Conservation (phyloP, 2,797 vertebrate genomes). For the Leucoraja ocellata region DNA sequence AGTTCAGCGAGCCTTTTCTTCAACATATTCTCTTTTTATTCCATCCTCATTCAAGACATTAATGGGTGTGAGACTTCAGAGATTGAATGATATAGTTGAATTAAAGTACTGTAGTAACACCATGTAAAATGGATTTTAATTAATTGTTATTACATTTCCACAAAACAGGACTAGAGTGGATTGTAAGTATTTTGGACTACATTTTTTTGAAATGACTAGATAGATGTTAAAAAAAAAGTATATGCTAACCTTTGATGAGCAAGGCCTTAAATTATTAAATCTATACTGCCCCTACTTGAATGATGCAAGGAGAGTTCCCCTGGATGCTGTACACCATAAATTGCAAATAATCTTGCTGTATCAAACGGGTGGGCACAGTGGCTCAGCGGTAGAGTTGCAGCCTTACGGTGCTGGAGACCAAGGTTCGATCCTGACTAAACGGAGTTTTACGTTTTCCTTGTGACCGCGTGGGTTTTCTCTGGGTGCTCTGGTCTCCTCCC, state of each 20-base stretch:
- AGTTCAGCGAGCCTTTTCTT: not conserved
- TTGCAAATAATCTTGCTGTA: not conserved
- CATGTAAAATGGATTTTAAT: not conserved
- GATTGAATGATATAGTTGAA: constrained; percentile 12
- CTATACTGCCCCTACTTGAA: not conserved
- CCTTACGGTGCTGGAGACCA: too few relatives aligned
- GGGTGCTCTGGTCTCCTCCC: too few relatives aligned
- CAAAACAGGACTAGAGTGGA: too few relatives aligned
- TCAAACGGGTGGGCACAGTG: too few relatives aligned
- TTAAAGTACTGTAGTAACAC: not conserved
- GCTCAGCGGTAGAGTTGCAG: too few relatives aligned
- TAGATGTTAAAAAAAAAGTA: not conserved
- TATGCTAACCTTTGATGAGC: not conserved
- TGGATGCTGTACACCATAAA: not conserved
- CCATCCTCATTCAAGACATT: not conserved
- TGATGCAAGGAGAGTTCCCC: too few relatives aligned
- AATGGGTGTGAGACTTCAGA: not conserved
- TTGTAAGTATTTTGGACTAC: not conserved
- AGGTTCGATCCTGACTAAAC: too few relatives aligned
- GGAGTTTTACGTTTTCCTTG: too few relatives aligned
- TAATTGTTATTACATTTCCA: not conserved
- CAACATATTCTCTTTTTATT: not conserved
- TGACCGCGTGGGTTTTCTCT: too few relatives aligned
- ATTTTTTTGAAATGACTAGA: too few relatives aligned
- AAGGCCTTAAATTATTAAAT: not conserved